A percentile compares a stretch with the other conserved stretches of the same genome.
phyloP scores from a whole-genome alignment of 2,888 invertebrate genomes.

The Leptopilina syphax region DNA sequence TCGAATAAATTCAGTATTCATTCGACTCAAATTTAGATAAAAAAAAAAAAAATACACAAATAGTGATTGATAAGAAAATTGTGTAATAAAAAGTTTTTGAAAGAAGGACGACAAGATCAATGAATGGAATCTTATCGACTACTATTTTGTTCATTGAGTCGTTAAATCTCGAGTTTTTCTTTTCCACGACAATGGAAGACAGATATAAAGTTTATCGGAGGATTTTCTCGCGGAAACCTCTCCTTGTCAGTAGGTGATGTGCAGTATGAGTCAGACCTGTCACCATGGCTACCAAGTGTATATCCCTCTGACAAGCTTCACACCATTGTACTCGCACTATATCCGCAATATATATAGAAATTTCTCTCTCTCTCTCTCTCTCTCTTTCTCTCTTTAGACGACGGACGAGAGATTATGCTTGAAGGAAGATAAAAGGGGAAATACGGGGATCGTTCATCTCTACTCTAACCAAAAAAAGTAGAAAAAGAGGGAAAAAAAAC shows the following conservation, averaged over 20 bases:
- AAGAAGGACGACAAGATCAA: not conserved
- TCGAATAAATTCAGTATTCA: no score
- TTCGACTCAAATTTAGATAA: no score
- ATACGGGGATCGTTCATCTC: constrained; percentile 16
- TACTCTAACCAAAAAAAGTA: constrained; percentile 1
- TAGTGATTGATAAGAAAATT: no score
- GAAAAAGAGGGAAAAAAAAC: not conserved
- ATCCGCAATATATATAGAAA: not conserved
- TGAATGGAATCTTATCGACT: constrained; percentile 2
- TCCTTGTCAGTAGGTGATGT: constrained; percentile 45
- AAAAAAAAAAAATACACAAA: no score
- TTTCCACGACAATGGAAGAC: constrained; percentile 3
- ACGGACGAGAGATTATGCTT: constrained; percentile 30
- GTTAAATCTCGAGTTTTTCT: not conserved
- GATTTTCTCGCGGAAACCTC: constrained; percentile 21
- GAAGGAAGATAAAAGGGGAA: constrained; percentile 17
- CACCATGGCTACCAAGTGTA: constrained; percentile 59
- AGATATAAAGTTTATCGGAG: constrained; percentile 37
- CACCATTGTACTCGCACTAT: no score
- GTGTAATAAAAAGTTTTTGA: no score
- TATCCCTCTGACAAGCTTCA: constrained; percentile 51
- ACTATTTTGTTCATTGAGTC: not conserved
- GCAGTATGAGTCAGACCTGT: constrained; percentile 60
- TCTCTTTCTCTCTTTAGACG: not conserved
- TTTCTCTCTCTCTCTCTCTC: no score